Evolutionary conservation across 2,888 invertebrate genomes (phyloP), one percentile per base, ranked within the genome.

Genomic region (Therioaphis trifolii): DNA sequence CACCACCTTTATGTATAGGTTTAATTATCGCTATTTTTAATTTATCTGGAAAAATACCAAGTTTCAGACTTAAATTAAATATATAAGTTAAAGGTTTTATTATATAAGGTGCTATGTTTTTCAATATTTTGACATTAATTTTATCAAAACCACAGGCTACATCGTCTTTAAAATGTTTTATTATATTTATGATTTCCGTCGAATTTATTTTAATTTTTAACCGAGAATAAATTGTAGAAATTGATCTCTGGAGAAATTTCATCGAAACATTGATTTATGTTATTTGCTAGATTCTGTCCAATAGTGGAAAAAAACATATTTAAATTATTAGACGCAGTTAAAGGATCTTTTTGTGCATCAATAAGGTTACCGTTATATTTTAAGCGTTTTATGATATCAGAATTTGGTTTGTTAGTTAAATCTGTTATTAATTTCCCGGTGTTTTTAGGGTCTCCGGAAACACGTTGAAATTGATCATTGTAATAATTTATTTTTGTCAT

Each of bases 401-500:
- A 40, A 24, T 72, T 72, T 7, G 40, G 43, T 76, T 61, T 76
- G 15, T 55, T 58, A 40, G 58, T 55, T 76, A 61, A 61, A n/a
- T 40, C 18, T 15, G 61, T 76, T 43, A 76, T 58, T 35, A 43
- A 58, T 40, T 76, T 43, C 61, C 76, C 55, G n/a, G 58, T 75
- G 29, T 58, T 75, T 75, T 58, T 76, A 58, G 55, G 55, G 40
- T 43, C 21, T 4, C 43, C 24, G 4, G 55, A 40, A 14, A 49
- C 46, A 24, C n/a, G 14, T 46, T 21, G 21, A 46, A 72, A 24
- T 72, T 72, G 4, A 18, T 72, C 58, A 15, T 76, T 58, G 18
- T n/a, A 76, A 76, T 61, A 76, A 76, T 76, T 58, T 24, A 61
- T 76, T 61, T 76, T 76, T 2, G 58, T 14, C 24, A 58, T 76